These are phyloP conservation scores for Drosophila ananassae DNA, from an alignment of 1,140 invertebrate species.

Conservation along the genomic window DNA sequence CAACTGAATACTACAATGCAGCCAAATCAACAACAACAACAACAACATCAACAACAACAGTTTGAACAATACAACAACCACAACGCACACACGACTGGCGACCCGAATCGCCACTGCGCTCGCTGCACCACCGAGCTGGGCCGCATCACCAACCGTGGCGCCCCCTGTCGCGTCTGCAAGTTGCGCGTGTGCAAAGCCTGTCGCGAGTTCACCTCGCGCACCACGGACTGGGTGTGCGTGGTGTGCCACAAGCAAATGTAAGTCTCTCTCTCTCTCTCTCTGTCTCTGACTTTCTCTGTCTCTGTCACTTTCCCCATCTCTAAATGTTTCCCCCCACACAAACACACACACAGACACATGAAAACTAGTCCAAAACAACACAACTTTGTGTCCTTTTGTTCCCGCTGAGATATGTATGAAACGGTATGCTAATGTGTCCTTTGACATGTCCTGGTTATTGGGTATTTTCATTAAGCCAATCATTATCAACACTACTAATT, in stretches of 20 bases:
- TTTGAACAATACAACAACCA: constrained; percentile 71
- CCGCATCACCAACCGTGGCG: constrained; percentile 90
- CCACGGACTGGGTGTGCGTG: constrained; percentile 90
- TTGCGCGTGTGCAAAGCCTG: constrained; percentile 90
- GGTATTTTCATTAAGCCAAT: not conserved
- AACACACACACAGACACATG: constrained; percentile 48
- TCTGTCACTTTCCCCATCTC: constrained; percentile 6
- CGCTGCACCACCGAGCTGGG: constrained; percentile 89
- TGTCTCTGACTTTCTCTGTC: constrained; percentile 9
- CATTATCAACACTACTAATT: not conserved
- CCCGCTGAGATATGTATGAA: not conserved
- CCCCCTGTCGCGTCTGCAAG: constrained; percentile 88
- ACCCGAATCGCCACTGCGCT: constrained; percentile 87
- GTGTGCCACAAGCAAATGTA: constrained; percentile 91
- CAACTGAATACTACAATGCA: constrained; percentile 39
- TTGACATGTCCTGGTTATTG: not conserved
- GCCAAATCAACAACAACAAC: constrained; percentile 57
- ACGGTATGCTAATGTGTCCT: not conserved
- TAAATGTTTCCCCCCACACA: constrained; percentile 23
- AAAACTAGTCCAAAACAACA: constrained; percentile 16
- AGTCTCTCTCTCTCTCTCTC: constrained; percentile 84
- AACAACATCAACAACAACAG: constrained; percentile 55
- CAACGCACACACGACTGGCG: constrained; percentile 67
- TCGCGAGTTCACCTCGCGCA: constrained; percentile 86
- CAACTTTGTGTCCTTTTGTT: constrained; percentile 26